Percentiles rank a stretch among this genome's conserved stretches.
Evolutionary conservation across 1,140 invertebrate genomes (phyloP).

Genomic region (Drosophila subobscura): DNA sequence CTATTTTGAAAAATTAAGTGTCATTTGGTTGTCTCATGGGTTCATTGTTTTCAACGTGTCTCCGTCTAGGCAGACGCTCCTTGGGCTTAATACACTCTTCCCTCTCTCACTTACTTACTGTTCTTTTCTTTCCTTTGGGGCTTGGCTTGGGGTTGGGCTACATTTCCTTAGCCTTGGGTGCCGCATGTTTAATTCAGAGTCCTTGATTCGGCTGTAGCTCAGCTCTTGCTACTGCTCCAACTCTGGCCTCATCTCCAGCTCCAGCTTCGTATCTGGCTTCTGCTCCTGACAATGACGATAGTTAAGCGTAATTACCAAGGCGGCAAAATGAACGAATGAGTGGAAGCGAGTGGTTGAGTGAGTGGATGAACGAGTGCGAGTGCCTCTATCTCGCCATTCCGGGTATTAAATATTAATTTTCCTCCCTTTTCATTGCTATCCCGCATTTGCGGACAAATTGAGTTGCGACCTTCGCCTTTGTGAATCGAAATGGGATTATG

Average conservation of each 20-base stretch:
- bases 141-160: constrained; percentile 11
- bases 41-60: constrained; percentile 63
- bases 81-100: constrained; percentile 2
- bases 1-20: constrained; percentile 77
- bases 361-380: constrained; percentile 16
- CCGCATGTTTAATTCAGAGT: constrained; percentile 54
- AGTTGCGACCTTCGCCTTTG: neutral
- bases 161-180: constrained; percentile 22
- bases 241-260: constrained; percentile 1
- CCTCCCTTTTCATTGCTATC: neutral
- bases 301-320: constrained; percentile 75
- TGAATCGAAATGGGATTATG: constrained; percentile 4
- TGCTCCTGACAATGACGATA: constrained; percentile 65
- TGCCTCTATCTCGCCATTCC: constrained; percentile 12
- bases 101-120: neutral
- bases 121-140: constrained; percentile 9
- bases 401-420: constrained; percentile 64
- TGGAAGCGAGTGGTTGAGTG: constrained; percentile 9
- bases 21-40: constrained; percentile 71
- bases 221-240: constrained; percentile 3
- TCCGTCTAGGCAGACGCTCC: constrained; percentile 15
- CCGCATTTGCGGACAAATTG: neutral
- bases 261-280: constrained; percentile 2
- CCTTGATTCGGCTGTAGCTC: constrained; percentile 2
- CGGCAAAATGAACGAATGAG: constrained; percentile 46